phyloP scores from a whole-genome alignment of 2,888 invertebrate genomes.

The Melanophora roralis region DNA sequence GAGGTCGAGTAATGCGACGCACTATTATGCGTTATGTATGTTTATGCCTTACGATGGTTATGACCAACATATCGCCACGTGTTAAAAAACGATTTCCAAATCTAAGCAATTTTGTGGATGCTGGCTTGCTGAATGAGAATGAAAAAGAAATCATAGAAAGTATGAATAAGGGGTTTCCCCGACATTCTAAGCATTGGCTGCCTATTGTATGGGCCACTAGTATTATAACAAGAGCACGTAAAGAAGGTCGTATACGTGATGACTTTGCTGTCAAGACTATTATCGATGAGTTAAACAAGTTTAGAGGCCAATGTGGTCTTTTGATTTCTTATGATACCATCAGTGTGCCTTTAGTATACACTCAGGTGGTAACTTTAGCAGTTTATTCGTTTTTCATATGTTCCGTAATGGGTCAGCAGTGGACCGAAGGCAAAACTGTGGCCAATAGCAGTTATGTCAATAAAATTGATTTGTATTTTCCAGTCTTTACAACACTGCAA shows the following conservation, averaged over 20 bases:
- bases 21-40: conserved; percentile 91
- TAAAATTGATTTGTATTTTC: conserved; percentile 91
- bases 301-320: conserved; percentile 87
- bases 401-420: conserved; percentile 92
- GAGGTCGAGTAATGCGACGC: conserved; percentile 88
- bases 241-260: conserved; percentile 91
- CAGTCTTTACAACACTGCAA: conserved; percentile 92
- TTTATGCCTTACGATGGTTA: conserved; percentile 90
- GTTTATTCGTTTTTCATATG: conserved; percentile 95
- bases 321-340: conserved; percentile 88
- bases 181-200: conserved; percentile 92
- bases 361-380: conserved; percentile 90
- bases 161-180: conserved; percentile 88
- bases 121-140: conserved; percentile 88
- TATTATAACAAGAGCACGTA: conserved; percentile 92
- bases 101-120: conserved; percentile 88
- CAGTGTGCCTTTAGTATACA: conserved; percentile 87
- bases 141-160: conserved; percentile 88
- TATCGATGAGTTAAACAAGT: conserved; percentile 90
- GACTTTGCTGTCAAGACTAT: conserved; percentile 96
- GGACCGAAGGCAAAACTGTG: conserved; percentile 82
- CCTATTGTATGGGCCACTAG: conserved; percentile 95
- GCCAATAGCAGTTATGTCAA: conserved; percentile 77
- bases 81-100: conserved; percentile 94
- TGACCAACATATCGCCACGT: conserved; percentile 90